Base-by-base conservation (phyloP, 2,113 vertebrate genomes). In the Pachyramphus minor region DNA sequence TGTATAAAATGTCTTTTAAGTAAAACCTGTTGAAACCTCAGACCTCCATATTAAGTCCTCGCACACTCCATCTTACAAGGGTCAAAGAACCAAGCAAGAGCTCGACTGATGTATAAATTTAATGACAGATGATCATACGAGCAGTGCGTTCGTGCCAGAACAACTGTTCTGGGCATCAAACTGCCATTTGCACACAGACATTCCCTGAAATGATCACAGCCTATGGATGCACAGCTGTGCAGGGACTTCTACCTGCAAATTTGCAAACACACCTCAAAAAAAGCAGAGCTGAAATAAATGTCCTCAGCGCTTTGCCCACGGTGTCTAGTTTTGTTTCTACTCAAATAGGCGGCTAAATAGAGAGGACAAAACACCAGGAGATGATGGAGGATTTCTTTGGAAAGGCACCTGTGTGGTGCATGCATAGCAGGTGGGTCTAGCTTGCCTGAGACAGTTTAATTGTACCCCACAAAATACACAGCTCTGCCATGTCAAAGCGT, bases 391-490 rank as follows among this genome's bases (percentile, higher is more conserved):
- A n/a, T 44, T 2, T 59, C 55, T 64, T 42, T 19, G 62, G 71
- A 63, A 47, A 82, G 33, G 52, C 33, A 55, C 17, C 79, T 37
- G 13, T 3, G 24, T 5, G 47, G 78, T 56, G 15, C 1, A 3
- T 23, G 37, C 23, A 12, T 14, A 41, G 15, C 55, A 77, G 90
- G 72, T 79, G 75, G 67, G 60, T 72, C 68, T 41, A n/a, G 74
- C 5, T 14, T 27, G 58, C 60, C 62, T 37, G 55, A 80, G 89
- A 95, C 89, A 87, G 58, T 89, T 88, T 84, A 83, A 93, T 68
- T 80, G 84, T 47, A 22, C 6, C 78, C 14, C 72, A 74, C 59
- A 77, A 82, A 96, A 37, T 59, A 17, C 52, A 13, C 23, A 49
- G 78, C 84, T 68, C 11, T 22, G 92, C 69, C 55, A 20, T 4